Evolutionary conservation across 1,140 invertebrate genomes (phyloP), one percentile per base, ranked within the genome.

Genomic region (Nasonia longicornis): DNA sequence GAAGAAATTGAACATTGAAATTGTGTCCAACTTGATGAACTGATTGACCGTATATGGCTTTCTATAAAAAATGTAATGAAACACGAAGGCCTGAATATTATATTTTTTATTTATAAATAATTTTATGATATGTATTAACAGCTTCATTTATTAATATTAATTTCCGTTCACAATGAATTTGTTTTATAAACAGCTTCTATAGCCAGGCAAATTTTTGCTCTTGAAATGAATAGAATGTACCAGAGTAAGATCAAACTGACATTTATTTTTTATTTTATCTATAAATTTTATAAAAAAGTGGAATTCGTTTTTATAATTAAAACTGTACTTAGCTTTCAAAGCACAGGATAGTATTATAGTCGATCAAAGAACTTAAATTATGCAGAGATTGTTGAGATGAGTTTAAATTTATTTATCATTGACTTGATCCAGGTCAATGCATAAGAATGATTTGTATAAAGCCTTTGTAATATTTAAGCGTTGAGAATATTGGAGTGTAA

Each of bases 401-500:
- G 58, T 66, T 77, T 77, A 42, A 82, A 78, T 78, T 72, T 81
- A 77, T 58, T 16, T 77, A 22, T 64, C 72, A 81, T 76, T 77
- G 45, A 66, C 29, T 14, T 73, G 69, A 8, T 14, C 35, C 26
- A 76, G 64, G 73, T 45, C 20, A 77, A 35, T 81, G 69, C 22
- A 77, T 73, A 78, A 69, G 70, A 66, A 82, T 82, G 52, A 82
- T 74, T 78, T 82, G 81, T 82, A 82, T 69, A 82, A 82, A 82
- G 81, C 70, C 70, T 77, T 82, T 82, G 81, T 82, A 82, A 82
- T 82, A 82, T 78, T 66, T 78, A 78, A 82, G 71, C 64, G 81
- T 77, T 82, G 52, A 82, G 22, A 82, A 29, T 58, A 78, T 78
- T 0, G 58, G 35, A 71, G n/a, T 78, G 74, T 72, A 77, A 78